Evolutionary conservation across 92 coral and sea anemone genomes (phyloP), one percentile per base, ranked within the genome.

Genomic region (Epizoanthus illoricatus): DNA sequence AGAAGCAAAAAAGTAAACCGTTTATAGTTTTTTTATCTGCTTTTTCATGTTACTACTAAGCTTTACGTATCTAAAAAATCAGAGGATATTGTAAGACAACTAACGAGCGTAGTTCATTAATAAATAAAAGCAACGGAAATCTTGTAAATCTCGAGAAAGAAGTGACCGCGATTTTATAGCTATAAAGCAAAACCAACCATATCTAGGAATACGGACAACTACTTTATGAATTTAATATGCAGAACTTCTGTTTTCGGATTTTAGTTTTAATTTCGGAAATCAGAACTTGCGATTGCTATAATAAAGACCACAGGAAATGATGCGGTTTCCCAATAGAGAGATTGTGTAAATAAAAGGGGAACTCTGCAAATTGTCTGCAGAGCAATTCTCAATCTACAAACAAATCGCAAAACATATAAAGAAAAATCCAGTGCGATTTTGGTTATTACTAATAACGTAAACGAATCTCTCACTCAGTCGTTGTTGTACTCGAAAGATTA

Each of bases 271-370:
- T 90, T 90, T 90, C 81, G 85, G 88, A 90, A 90, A 90, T 90
- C 92, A 90, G 90, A 73, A 86, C 89, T 60, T 61, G 86, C 80
- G 92, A 90, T 90, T 79, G 88, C 85, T 75, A 76, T 84, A 81
- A 87, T 86, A 90, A 84, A 68, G 81, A 69, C 80, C 75, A 87
- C 90, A 87, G 92, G 90, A 86, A 86, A 90, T 90, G 88, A 90
- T 90, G 59, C 68, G 36, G 85, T 87, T 79, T 43, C 76, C 81
- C 83, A 80, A 85, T 81, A 88, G 88, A 85, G 80, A 85, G 66
- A 41, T 74, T 81, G 89, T 84, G 93, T 90, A 85, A 88, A 88
- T 84, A 88, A 85, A 71, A 70, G 64, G 69, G 36, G 12, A 74
- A 80, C 74, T 88, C 73, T 73, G 71, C 72, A 81, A 75, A 81